Percentiles rank a stretch among this genome's conserved stretches.
Evolutionary conservation across 2,888 invertebrate species (phyloP).

Genomic region (Mythimna impura): DNA sequence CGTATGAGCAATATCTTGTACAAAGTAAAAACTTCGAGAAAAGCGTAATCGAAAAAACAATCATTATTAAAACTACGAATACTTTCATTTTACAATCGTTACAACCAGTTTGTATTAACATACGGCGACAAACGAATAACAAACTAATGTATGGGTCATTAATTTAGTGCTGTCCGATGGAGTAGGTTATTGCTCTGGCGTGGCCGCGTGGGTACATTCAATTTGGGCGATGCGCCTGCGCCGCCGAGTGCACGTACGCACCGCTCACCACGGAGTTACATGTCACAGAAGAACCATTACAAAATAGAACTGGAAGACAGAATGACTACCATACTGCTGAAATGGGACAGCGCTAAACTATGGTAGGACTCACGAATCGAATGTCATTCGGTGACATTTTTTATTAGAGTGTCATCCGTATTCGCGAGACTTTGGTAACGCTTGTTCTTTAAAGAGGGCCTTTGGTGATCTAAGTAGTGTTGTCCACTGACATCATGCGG

Average conservation of each 20-base stretch:
- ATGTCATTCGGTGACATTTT: neutral
- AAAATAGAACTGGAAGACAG: neutral
- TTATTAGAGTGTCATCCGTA: neutral
- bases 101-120: neutral
- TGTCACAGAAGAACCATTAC: conserved; percentile 34
- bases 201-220: conserved; percentile 10
- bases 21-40: neutral
- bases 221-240: conserved; percentile 49
- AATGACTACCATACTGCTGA: neutral
- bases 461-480: conserved; percentile 19
- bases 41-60: neutral
- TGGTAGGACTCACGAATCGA: no score
- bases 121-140: neutral
- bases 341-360: neutral
- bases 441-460: neutral
- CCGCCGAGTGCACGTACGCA: conserved; percentile 57
- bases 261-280: conserved; percentile 3
- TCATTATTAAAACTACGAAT: neutral
- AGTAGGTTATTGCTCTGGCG: conserved; percentile 39
- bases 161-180: conserved; percentile 25
- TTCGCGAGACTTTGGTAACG: neutral
- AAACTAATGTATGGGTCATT: conserved; percentile 6
- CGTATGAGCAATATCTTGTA: neutral
- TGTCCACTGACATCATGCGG: conserved; percentile 38
- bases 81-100: neutral